Base-by-base conservation (phyloP, 2,113 vertebrate genomes). In the Telmatochromis brichardi region DNA sequence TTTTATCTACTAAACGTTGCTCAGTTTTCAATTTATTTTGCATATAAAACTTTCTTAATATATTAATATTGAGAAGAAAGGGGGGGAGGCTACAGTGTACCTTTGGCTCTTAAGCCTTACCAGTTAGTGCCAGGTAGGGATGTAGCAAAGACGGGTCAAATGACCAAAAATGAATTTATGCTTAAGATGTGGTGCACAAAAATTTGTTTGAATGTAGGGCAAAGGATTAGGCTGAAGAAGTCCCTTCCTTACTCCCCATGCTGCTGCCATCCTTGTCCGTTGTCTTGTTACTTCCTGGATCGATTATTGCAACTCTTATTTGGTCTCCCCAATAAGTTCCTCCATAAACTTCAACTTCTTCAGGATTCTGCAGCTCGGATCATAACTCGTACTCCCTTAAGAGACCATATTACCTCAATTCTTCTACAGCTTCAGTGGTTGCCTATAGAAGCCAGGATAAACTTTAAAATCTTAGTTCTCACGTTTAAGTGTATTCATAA, bases 11-110 rank as follows among this genome's bases (percentile, higher is more conserved):
- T 47, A 17, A 76, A 47, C 5, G 55, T 76, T 47, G 9, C 14
- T 45, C 40, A 28, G 9, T 47, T 76, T 15, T 15, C 71, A 28
- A 17, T 28, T 10, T 19, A 47, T 47, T 47, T 28, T 5, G 14
- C 14, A 28, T 47, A 28, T 47, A 47, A 76, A 28, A 28, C 6
- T 6, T 45, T 26, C 9, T 45, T 15, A 76, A 47, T 28, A 47
- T 76, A 28, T 26, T 76, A 6, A 76, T 26, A 11, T 28, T 47
- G 4, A 47, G 40, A 47, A 28, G 14, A 68, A 68, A 1, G 11
- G 6, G 35, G 37, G 6, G 1, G 0, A 0, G 15, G 28, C 57
- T 60, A 19, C 57, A 23, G 2, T 42, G n/a, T 42, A 71, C 37
- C 7, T 42, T 37, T 71, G 37, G 65, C 65, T 42, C 37, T 71